Evolutionary conservation across 2,888 invertebrate species (phyloP).

Genomic region (Andrena bucephala): DNA sequence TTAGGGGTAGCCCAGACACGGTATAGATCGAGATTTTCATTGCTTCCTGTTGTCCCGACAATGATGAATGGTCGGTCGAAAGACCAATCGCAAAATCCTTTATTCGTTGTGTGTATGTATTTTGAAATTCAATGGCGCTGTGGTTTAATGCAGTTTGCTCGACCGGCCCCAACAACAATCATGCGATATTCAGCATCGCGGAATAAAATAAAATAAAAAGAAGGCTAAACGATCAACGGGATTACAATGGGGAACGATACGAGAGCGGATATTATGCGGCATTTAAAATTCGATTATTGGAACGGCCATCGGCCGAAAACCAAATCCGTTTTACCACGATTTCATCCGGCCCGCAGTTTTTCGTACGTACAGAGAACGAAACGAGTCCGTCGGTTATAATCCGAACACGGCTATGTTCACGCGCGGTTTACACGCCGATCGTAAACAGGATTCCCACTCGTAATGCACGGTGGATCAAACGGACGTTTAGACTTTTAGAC

Average conservation of each 20-base stretch:
- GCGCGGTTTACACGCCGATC: constrained; percentile 51
- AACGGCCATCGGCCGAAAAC: constrained; percentile 31
- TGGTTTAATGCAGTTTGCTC: not conserved
- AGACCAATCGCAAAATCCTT: not conserved
- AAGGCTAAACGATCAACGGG: constrained; percentile 12
- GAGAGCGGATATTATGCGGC: constrained; percentile 49
- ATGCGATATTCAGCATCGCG: not conserved
- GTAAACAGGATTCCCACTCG: constrained; percentile 52
- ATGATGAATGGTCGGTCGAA: constrained; percentile 48
- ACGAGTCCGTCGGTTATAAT: constrained; percentile 48
- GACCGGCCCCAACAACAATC: not conserved
- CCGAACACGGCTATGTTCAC: constrained; percentile 41
- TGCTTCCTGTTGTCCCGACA: constrained; percentile 40
- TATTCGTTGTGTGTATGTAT: not conserved
- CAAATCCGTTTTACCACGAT: constrained; percentile 50
- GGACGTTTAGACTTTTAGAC: constrained; percentile 39
- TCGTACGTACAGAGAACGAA: constrained; percentile 19
- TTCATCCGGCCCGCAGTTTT: constrained; percentile 37
- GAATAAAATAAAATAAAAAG: constrained; percentile 8
- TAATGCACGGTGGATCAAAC: constrained; percentile 49
- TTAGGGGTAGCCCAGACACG: not conserved
- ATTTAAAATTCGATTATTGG: constrained; percentile 62
- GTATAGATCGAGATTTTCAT: constrained; percentile 50
- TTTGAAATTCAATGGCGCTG: not conserved
- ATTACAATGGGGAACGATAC: constrained; percentile 44